Base-by-base conservation (phyloP, 2,113 vertebrate genomes). In the Percopsis transmontana region DNA sequence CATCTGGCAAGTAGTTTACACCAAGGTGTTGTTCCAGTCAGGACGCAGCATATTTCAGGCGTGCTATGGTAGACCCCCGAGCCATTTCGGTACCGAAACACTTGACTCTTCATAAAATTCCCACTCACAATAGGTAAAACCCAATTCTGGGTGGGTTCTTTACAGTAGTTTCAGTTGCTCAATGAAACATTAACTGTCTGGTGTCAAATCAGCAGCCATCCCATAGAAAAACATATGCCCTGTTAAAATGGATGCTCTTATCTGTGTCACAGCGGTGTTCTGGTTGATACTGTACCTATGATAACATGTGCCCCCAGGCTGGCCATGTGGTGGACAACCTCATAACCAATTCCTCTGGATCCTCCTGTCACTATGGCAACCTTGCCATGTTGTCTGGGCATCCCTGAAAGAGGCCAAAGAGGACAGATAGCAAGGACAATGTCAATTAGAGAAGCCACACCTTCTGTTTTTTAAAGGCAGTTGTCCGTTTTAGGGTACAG, bases 361-460 rank as follows among this genome's bases (percentile, higher is more conserved):
- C 94, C 94, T 79, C 95, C 94, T 48, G 95, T 98, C 88, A 97
- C 94, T 80, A 97, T 89, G 76, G 94, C 94, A 87, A 97, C 93
- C 61, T 91, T 95, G 76, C 90, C 94, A 70, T 93, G 88, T 84
- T 95, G 94, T 69, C 68, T 81, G 71, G 93, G 83, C 78, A 95
- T 92, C 88, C 69, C 95, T 97, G 59, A 42, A 73, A 45, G 56
- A 81, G 66, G 51, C 73, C 80, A 76, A 86, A 87, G 76, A 85
- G 74, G 71, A 82, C 48, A 74, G 58, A 79, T 85, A 70, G 84
- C 64, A 88, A 59, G 19, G 20, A 77, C 23, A 75, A 82, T 56
- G 74, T 60, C 58, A 83, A 61, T 68, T 74, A 66, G 82, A 63
- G 70, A 85, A 72, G 45, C 50, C 33, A 44, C 14, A 15, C 9